These are phyloP conservation scores for Lycaena phlaeas DNA, from an alignment of 2,888 invertebrate genomes.

Conservation along the genomic window DNA sequence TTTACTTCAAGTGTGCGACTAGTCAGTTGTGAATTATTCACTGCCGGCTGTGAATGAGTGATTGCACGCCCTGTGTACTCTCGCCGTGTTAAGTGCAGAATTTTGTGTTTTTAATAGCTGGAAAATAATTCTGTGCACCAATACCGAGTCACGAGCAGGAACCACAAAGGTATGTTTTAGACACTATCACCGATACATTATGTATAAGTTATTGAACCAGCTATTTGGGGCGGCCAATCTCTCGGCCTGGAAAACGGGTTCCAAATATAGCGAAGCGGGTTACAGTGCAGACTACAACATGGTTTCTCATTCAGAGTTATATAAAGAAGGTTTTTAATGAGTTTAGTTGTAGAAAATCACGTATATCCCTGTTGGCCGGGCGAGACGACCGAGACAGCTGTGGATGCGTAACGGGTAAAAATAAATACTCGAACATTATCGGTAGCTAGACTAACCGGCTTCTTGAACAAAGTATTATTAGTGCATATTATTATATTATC, in stretches of 20 bases:
- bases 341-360: conserved; percentile 32
- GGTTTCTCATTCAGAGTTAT: conserved; percentile 22
- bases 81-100: conserved; percentile 54
- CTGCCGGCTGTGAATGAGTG: conserved; percentile 61
- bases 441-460: conserved; percentile 63
- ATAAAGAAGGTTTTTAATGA: conserved; percentile 27
- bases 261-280: conserved; percentile 54
- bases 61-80: conserved; percentile 57
- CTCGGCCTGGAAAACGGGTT: conserved; percentile 40
- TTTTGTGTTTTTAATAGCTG: conserved; percentile 59
- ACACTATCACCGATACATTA: conserved; percentile 12
- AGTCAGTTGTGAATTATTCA: conserved; percentile 60
- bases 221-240: conserved; percentile 42
- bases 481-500: conserved; percentile 25
- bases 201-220: conserved; percentile 19
- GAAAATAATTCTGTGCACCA: conserved; percentile 45
- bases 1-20: conserved; percentile 58
- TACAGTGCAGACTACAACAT: conserved; percentile 21
- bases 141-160: conserved; percentile 32
- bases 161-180: conserved; percentile 45
- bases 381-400: conserved; percentile 60
- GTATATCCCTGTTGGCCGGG: conserved; percentile 54
- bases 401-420: conserved; percentile 69
- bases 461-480: conserved; percentile 64
- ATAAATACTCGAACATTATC: conserved; percentile 69